Base-by-base conservation (phyloP, 2,797 vertebrate genomes). In the Ambastaia sidthimunki region DNA sequence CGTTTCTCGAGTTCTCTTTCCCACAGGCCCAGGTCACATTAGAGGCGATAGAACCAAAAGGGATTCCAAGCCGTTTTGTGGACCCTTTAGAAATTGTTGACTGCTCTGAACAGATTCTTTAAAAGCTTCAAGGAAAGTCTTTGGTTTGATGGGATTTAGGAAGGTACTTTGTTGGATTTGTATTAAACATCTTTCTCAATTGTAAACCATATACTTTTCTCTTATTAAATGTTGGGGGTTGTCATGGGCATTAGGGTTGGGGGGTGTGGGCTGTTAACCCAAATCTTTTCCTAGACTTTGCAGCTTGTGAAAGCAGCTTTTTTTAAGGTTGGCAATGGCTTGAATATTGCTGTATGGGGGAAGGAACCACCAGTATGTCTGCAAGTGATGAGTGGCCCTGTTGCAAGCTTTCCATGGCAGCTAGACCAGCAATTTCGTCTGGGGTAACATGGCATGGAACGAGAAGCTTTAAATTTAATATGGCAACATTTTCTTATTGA, bases 251-350 rank as follows among this genome's bases (percentile, higher is more conserved):
- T 48, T 72, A 80, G 85, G 34, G 88, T 82, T 85, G 89, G 90
- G 87, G 6, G 90, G 83, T 85, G 87, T 87, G 79, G 82, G 88
- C 48, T 74, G 85, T 93, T 94, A 94, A 94, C 89, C 84, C 84
- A 73, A 86, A 91, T 94, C 83, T 94, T 84, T 93, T 91, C 90
- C 90, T 91, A 94, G 93, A 92, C 86, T 94, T 92, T 85, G 90
- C 94, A 95, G 94, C 92, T 92, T 90, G 86, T 78, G 67, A 91
- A 68, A 83, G 82, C 86, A 69, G 66, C 80, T 76, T 85, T 85
- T 28, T 75, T 78, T 67, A 87, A 86, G 63, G 78, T 72, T 76
- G 83, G 70, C 88, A 90, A 84, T 71, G 89, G 86, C 89, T 85
- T 81, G 80, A 89, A 83, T 90, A 76, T 90, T 25, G 72, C 71